Base-by-base conservation (phyloP, 64 coral and sea anemone species). In the Montipora efflorescens region DNA sequence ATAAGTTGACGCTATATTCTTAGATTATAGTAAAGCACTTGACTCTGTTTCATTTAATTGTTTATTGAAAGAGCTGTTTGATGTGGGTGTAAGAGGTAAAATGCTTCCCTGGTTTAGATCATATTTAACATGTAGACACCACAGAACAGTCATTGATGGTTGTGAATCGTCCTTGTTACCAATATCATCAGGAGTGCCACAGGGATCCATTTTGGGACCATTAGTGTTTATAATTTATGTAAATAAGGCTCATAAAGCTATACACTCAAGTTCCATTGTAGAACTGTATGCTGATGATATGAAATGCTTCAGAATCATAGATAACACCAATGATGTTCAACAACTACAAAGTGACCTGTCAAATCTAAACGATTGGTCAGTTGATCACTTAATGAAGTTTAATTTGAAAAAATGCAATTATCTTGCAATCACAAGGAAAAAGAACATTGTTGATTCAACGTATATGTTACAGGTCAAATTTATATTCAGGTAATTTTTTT, bases 51-150 rank as follows among this genome's bases (percentile, higher is more conserved):
- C 74, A 52, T 76, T 87, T 87, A 87, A 87, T 16, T 69, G 84
- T 87, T 87, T 87, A 23, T 74, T 87, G 28, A 72, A 74, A 74
- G 84, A 87, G 47, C 46, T 87, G 67, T 77, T 77, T 77, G 74
- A 77, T 89, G 72, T 89, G 46, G 71, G 87, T 76, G 53, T 89
- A 89, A 89, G 74, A 89, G 87, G 87, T 77, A 89, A 89, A 25
- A 3, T 89, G 48, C 45, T 89, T 48, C 48, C 84, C 84, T 73
- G 84, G 84, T 87, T 87, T 87, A 87, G 84, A 87, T 86, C 82
- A 69, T 86, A 86, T 66, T 86, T 86, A 36, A 86, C 82, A 76
- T 76, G 74, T 76, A 76, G 25, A 76, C 25, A 44, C 11, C 74
- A 76, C 25, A 76, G 74, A 76, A 76, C 74, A 76, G 74, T 76